Percentiles rank a stretch among this genome's conserved stretches.
phyloP scores from a whole-genome alignment of 2,113 vertebrate species.

The Antechinus stuartii region DNA sequence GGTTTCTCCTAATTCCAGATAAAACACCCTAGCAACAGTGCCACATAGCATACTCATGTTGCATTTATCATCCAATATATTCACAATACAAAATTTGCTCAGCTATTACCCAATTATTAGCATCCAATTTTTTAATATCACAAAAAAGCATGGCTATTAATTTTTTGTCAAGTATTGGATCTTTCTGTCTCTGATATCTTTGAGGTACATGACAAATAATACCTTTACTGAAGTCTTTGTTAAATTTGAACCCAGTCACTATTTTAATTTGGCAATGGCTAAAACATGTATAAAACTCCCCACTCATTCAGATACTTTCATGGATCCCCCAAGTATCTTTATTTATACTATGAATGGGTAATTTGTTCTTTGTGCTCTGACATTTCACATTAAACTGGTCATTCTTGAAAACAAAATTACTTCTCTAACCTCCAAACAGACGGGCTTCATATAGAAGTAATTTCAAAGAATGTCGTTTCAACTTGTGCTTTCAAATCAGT shows the following conservation, averaged over 20 bases:
- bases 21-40: background rate
- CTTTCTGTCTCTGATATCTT: background rate
- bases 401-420: background rate
- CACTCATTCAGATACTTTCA: slow-evolving; percentile 13
- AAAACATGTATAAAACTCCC: background rate
- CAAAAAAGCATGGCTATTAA: background rate
- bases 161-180: background rate
- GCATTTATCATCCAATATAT: background rate
- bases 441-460: background rate
- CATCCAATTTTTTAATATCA: background rate
- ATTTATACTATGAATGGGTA: background rate
- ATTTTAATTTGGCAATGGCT: background rate
- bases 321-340: background rate
- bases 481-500: background rate
- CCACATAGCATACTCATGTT: background rate
- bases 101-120: background rate
- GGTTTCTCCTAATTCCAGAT: background rate
- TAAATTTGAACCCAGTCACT: background rate
- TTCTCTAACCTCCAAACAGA: background rate
- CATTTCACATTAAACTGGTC: background rate
- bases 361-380: background rate
- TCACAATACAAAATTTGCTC: background rate
- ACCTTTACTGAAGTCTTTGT: background rate
- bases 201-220: background rate
- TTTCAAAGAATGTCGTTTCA: background rate